Conservation (phyloP, 2,113 vertebrate genomes). For the Oreochromis niloticus region DNA sequence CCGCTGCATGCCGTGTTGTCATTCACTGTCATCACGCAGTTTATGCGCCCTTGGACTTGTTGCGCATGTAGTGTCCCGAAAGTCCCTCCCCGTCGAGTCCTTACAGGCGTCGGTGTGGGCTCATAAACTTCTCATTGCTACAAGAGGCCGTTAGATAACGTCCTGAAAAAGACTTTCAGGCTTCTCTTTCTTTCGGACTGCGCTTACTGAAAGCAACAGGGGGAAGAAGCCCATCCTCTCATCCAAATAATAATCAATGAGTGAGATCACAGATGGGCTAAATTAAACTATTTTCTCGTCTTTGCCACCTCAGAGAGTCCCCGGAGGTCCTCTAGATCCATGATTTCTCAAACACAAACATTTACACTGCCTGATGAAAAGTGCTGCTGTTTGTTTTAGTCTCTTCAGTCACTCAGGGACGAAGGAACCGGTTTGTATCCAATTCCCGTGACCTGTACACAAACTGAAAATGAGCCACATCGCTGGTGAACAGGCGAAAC, state of each 20-base stretch:
- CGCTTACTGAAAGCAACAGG: not conserved
- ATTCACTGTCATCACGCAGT: constrained; percentile 8
- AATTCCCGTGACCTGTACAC: not conserved
- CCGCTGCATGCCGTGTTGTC: not conserved
- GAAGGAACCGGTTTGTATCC: not conserved
- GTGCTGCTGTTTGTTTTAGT: constrained; percentile 21
- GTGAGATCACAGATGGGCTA: not conserved
- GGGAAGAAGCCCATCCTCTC: not conserved
- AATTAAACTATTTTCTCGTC: not conserved
- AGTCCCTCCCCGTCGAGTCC: constrained; percentile 44
- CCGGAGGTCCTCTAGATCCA: not conserved
- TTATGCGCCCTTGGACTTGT: constrained; percentile 34
- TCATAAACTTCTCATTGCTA: not conserved
- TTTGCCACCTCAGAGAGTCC: not conserved
- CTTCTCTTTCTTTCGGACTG: not conserved
- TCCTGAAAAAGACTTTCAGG: not conserved
- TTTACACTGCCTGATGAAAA: constrained; percentile 13
- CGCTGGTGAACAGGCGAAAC: not conserved
- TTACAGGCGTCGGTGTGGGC: not conserved
- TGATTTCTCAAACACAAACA: constrained; percentile 15
- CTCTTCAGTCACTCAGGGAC: not conserved
- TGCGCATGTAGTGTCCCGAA: constrained; percentile 34
- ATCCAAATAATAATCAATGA: not conserved
- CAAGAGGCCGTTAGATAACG: not conserved
- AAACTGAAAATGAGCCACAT: not conserved